phyloP scores from a whole-genome alignment of 2,888 invertebrate species.

The Hetaerina titia region DNA sequence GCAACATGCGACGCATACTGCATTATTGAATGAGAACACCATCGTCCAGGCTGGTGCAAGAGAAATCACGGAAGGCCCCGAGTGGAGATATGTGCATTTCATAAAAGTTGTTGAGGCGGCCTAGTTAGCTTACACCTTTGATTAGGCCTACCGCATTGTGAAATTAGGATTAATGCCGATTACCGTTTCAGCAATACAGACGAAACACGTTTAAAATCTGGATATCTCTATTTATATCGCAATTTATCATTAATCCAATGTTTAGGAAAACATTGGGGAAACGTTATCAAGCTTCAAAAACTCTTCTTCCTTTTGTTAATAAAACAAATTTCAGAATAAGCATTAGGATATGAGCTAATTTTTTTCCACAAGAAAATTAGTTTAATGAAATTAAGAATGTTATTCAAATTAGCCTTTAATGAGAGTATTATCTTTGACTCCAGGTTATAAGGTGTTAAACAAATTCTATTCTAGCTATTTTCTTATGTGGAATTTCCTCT shows the following conservation, averaged over 20 bases:
- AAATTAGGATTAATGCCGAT: slow-evolving; percentile 2
- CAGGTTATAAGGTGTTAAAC: too few relatives aligned
- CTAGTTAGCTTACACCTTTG: not conserved
- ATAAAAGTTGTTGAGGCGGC: not conserved
- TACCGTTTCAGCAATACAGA: not conserved
- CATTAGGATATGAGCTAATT: too few relatives aligned
- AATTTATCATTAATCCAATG: too few relatives aligned
- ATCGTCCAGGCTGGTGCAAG: not conserved
- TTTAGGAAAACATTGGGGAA: not conserved
- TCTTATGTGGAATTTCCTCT: too few relatives aligned
- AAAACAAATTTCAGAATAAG: too few relatives aligned
- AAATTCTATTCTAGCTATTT: too few relatives aligned
- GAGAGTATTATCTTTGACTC: too few relatives aligned
- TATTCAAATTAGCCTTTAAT: too few relatives aligned
- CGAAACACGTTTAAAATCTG: not conserved
- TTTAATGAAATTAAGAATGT: too few relatives aligned
- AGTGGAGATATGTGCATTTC: not conserved
- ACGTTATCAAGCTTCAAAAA: not conserved
- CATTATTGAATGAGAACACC: not conserved
- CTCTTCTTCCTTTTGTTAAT: too few relatives aligned
- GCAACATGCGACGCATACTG: slow-evolving; percentile 33
- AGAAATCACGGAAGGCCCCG: not conserved
- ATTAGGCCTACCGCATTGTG: not conserved
- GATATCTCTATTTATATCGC: too few relatives aligned
- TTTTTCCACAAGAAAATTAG: too few relatives aligned